Evolutionary conservation across 2,888 invertebrate species (phyloP).

Genomic region (Melieria omissa): DNA sequence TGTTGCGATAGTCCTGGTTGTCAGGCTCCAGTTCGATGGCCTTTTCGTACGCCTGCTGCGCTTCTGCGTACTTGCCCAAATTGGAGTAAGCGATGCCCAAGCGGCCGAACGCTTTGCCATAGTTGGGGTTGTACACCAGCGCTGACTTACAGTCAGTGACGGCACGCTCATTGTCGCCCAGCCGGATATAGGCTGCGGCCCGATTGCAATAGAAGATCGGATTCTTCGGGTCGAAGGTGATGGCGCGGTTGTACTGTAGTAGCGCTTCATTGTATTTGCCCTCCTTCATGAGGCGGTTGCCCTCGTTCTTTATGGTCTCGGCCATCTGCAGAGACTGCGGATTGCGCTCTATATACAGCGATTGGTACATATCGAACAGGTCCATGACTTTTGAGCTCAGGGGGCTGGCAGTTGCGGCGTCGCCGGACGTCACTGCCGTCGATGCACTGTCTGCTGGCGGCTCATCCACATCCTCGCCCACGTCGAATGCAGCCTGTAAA

Average conservation of each 20-base stretch:
- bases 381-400: constrained; percentile 54
- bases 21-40: constrained; percentile 92
- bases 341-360: constrained; percentile 65
- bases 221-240: constrained; percentile 86
- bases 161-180: constrained; percentile 84
- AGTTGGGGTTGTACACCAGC: constrained; percentile 86
- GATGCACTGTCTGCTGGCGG: constrained; percentile 39
- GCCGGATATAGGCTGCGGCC: constrained; percentile 93
- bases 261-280: constrained; percentile 85
- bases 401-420: neutral
- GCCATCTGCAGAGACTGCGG: constrained; percentile 75
- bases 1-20: constrained; percentile 89
- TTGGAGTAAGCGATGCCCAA: constrained; percentile 87
- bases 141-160: constrained; percentile 93
- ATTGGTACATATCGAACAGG: constrained; percentile 67
- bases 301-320: constrained; percentile 87
- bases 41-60: constrained; percentile 85
- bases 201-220: constrained; percentile 97
- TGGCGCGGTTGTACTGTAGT: constrained; percentile 85
- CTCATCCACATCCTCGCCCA: constrained; percentile 65
- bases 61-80: constrained; percentile 83
- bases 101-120: constrained; percentile 95
- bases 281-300: constrained; percentile 88
- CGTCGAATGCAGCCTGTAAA: constrained; percentile 88
- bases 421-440: constrained; percentile 34